phyloP scores from a whole-genome alignment of 2,888 invertebrate species.

The Leptopterna dolabrata region DNA sequence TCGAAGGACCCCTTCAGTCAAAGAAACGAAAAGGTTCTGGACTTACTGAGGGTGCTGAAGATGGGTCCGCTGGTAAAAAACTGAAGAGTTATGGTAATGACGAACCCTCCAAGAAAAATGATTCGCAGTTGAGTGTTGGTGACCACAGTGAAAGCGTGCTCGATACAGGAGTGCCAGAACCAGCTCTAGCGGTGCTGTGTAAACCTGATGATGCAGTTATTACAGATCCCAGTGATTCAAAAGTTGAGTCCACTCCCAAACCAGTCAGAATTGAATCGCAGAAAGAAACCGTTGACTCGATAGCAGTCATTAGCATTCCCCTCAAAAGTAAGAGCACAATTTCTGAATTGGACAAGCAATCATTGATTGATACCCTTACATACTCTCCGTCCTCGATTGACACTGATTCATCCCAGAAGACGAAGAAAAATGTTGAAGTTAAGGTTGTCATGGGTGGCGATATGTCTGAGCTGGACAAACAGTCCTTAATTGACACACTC shows the following conservation, averaged over 20 bases:
- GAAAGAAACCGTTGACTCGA: background rate
- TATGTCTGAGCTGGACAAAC: background rate
- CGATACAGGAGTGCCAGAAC: background rate
- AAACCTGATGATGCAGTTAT: background rate
- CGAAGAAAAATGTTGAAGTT: background rate
- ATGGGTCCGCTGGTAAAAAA: conserved; percentile 37
- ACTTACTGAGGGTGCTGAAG: conserved; percentile 49
- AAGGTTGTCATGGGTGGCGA: background rate
- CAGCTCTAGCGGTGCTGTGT: background rate
- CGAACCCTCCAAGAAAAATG: background rate
- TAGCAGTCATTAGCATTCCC: background rate
- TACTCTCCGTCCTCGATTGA: background rate
- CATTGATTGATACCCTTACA: background rate
- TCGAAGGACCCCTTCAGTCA: conserved; percentile 49
- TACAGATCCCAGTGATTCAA: background rate
- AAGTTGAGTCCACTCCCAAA: background rate
- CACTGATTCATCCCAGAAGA: background rate
- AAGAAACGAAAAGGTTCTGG: conserved; percentile 32
- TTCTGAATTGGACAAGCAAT: background rate
- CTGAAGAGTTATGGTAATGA: background rate
- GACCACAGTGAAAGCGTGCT: background rate
- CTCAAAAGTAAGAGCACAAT: background rate
- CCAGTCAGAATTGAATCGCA: background rate
- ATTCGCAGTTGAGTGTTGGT: background rate
- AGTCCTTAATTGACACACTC: background rate